Conservation (phyloP, 1,140 invertebrate genomes). For the Cyclina sinensis region DNA sequence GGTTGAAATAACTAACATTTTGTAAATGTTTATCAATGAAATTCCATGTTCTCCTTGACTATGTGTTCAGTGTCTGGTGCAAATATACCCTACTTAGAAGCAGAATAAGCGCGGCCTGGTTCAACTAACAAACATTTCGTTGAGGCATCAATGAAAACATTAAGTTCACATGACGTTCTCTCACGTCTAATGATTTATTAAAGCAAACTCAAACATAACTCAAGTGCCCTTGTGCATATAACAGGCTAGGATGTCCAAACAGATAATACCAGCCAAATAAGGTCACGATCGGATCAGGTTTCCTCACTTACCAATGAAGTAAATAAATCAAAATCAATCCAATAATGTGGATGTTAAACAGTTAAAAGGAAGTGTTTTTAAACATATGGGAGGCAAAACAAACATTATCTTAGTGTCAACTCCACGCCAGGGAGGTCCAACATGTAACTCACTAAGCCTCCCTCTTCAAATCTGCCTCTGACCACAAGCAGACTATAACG, state of each 20-base stretch:
- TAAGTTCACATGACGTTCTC: constrained; percentile 7
- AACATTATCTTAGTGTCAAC: constrained; percentile 39
- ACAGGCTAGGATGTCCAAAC: constrained; percentile 1
- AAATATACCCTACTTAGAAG: not conserved
- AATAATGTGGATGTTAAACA: constrained; percentile 1
- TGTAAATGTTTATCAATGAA: not conserved
- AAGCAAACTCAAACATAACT: constrained; percentile 17
- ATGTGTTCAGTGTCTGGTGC: not conserved
- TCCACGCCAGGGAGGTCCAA: not conserved
- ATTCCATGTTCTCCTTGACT: not conserved
- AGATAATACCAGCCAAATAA: constrained; percentile 34
- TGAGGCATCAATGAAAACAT: constrained; percentile 11
- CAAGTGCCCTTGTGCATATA: constrained; percentile 20
- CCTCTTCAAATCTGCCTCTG: not conserved
- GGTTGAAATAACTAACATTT: no score
- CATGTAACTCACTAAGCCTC: not conserved
- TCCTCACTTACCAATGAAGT: not conserved
- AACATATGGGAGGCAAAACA: constrained; percentile 29
- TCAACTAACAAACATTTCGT: constrained; percentile 7
- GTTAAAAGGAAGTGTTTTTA: constrained; percentile 8
- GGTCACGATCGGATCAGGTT: not conserved
- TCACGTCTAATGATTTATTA: constrained; percentile 33
- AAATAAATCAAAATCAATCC: constrained; percentile 33
- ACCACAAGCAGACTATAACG: not conserved
- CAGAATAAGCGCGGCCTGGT: not conserved